phyloP scores from a whole-genome alignment of 2,797 vertebrate species.

The Microchirus variegatus region DNA sequence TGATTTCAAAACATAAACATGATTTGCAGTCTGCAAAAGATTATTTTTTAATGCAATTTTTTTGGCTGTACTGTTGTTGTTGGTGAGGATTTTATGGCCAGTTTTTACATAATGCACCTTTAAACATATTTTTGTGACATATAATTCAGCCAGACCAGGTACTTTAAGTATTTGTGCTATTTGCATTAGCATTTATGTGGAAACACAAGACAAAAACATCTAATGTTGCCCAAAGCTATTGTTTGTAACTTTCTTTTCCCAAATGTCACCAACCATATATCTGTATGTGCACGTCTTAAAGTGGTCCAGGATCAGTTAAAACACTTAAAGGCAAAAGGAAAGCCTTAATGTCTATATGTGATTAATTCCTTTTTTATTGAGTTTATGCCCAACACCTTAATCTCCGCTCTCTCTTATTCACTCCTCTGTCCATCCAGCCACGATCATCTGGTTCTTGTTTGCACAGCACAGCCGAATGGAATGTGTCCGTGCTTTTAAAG shows the following conservation, averaged over 20 bases:
- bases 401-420: slow-evolving; percentile 13
- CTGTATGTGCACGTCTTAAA: background rate
- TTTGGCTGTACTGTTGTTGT: too few species aligned
- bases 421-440: slow-evolving; percentile 19
- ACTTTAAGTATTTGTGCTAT: too few species aligned
- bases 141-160: too few species aligned
- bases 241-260: background rate
- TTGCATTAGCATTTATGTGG: too few species aligned
- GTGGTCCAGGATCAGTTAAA: background rate
- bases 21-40: too few species aligned
- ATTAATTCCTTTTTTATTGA: background rate
- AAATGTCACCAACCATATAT: background rate
- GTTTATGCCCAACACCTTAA: slow-evolving; percentile 16
- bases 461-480: slow-evolving; percentile 40
- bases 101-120: too few species aligned
- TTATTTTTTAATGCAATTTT: too few species aligned
- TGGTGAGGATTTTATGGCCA: too few species aligned
- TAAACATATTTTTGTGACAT: too few species aligned
- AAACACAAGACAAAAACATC: too few species aligned
- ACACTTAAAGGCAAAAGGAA: background rate
- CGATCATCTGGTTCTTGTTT: slow-evolving; percentile 69
- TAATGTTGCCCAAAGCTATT: too few species aligned
- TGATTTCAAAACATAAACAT: too few species aligned
- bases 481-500: slow-evolving; percentile 52
- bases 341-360: background rate